Percentiles rank a stretch among this genome's conserved stretches.
Evolutionary conservation across 2,888 invertebrate genomes (phyloP).

Genomic region (Drosophila antonietae): DNA sequence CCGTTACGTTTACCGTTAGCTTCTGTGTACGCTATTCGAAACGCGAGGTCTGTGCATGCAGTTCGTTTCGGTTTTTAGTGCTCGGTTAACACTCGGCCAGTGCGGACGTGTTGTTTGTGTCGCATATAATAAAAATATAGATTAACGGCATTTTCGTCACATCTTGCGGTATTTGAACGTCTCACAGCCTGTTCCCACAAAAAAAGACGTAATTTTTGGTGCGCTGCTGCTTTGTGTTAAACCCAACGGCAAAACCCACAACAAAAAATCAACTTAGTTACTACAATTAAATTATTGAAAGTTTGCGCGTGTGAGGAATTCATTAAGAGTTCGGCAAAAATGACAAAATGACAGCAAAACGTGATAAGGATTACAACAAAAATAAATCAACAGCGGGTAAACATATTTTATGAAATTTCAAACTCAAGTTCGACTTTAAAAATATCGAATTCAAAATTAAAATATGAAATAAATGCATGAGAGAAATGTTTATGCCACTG

Average conservation of each 20-base stretch:
- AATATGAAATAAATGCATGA: background rate
- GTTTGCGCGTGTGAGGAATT: constrained; percentile 54
- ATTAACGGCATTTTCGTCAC: background rate
- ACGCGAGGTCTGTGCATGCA: constrained; percentile 21
- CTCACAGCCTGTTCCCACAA: background rate
- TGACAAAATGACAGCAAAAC: constrained; percentile 84
- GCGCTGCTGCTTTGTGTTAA: constrained; percentile 7
- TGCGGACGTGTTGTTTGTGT: constrained; percentile 48
- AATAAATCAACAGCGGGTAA: constrained; percentile 83
- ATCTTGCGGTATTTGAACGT: constrained; percentile 2
- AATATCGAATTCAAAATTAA: background rate
- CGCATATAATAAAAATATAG: background rate
- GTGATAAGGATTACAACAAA: constrained; percentile 83
- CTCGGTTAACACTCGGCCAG: constrained; percentile 60
- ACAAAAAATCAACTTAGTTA: constrained; percentile 9
- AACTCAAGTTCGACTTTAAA: background rate
- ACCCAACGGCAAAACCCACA: constrained; percentile 33
- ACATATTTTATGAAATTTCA: constrained; percentile 3
- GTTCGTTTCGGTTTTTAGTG: constrained; percentile 51
- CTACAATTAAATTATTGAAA: constrained; percentile 11
- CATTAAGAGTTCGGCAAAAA: constrained; percentile 74
- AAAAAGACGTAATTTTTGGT: constrained; percentile 58
- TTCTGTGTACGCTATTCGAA: constrained; percentile 32
- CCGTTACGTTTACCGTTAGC: constrained; percentile 57
- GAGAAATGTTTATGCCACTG: background rate